These are phyloP conservation scores for Littorina saxatilis DNA, from an alignment of 1,140 invertebrate species.

Conservation along the genomic window DNA sequence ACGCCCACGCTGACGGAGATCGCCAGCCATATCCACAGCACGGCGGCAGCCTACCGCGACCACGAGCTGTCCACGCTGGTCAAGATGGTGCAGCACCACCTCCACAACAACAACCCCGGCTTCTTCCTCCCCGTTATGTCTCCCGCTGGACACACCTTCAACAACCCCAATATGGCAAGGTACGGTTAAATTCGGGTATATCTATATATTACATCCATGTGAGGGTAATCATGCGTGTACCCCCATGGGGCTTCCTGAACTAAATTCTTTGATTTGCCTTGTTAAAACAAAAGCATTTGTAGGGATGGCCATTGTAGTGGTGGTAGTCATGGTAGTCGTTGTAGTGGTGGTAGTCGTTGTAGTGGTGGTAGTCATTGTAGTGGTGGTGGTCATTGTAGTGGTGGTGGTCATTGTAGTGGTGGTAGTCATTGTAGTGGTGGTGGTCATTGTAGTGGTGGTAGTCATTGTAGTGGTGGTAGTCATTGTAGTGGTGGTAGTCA, in stretches of 20 bases:
- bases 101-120: constrained; percentile 5
- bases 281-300: too few relatives aligned
- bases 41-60: too few relatives aligned
- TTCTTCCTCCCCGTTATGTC: constrained; percentile 18
- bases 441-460: background rate
- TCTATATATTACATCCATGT: too few relatives aligned
- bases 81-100: constrained; percentile 22
- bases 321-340: too few relatives aligned
- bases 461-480: background rate
- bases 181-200: too few relatives aligned
- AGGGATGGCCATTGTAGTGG: background rate
- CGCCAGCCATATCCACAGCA: constrained; percentile 8
- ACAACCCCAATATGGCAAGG: constrained; percentile 23
- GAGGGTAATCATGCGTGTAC: background rate
- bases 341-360: too few relatives aligned
- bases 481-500: background rate
- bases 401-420: too few relatives aligned
- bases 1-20: constrained; percentile 6
- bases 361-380: too few relatives aligned
- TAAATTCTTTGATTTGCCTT: too few relatives aligned
- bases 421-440: too few relatives aligned
- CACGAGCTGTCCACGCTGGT: background rate
- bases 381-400: too few relatives aligned
- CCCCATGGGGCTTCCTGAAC: background rate
- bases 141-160: background rate